phyloP scores from a whole-genome alignment of 2,113 vertebrate species.

The Stomatorhinus ivindoensis region DNA sequence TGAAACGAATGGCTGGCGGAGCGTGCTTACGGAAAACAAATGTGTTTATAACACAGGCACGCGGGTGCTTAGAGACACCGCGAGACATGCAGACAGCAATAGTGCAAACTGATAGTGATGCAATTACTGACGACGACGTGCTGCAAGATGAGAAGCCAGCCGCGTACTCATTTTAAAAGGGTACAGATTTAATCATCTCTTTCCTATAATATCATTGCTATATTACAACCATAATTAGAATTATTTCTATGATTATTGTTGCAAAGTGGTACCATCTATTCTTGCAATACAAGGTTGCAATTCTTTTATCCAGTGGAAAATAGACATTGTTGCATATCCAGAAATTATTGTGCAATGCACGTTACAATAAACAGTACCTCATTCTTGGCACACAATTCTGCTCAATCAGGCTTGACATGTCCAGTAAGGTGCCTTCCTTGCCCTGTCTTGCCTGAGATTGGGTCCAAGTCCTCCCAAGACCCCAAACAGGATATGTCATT shows the following conservation, averaged over 20 bases:
- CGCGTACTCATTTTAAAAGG: neutral
- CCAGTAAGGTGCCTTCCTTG: neutral
- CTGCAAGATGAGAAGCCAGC: neutral
- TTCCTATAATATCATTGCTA: neutral
- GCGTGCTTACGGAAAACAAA: neutral
- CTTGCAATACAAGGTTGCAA: neutral
- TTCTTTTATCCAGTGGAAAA: neutral
- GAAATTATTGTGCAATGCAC: neutral
- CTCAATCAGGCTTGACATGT: neutral
- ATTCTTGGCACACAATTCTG: neutral
- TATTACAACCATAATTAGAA: neutral
- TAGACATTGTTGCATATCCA: neutral
- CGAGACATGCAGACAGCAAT: neutral
- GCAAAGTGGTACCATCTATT: neutral
- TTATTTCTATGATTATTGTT: neutral
- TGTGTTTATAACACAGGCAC: neutral
- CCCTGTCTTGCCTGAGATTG: neutral
- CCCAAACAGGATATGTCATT: neutral
- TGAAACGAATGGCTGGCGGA: neutral
- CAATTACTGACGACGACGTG: neutral
- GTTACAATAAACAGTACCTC: neutral
- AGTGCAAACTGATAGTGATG: neutral
- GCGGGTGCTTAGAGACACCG: neutral
- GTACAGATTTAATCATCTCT: neutral
- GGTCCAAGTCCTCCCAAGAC: neutral